phyloP scores from a whole-genome alignment of 2,797 vertebrate genomes.

The Pseudopleuronectes americanus region DNA sequence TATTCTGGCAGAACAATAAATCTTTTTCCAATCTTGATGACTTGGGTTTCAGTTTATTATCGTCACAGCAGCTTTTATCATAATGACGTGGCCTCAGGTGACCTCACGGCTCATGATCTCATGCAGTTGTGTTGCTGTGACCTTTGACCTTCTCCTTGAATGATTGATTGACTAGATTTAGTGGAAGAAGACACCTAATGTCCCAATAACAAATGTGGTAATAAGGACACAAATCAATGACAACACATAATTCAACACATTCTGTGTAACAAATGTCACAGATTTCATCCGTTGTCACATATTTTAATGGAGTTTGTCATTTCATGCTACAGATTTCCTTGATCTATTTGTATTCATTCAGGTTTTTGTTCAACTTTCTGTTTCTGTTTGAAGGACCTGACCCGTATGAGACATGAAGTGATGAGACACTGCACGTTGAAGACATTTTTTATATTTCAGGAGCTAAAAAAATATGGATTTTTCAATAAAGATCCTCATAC shows the following conservation, averaged over 20 bases:
- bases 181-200: neutral
- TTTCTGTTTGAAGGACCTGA: neutral
- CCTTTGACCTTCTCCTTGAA: too few species aligned
- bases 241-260: neutral
- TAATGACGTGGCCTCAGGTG: too few species aligned
- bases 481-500: neutral
- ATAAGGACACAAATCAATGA: neutral
- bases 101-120: too few species aligned
- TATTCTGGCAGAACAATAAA: neutral
- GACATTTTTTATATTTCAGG: too few species aligned
- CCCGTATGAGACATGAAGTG: too few species aligned
- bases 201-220: neutral
- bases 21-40: neutral
- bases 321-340: conserved; percentile 16
- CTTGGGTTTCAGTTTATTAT: too few species aligned
- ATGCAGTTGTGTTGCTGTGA: too few species aligned
- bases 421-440: too few species aligned
- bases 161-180: neutral
- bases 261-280: conserved; percentile 7
- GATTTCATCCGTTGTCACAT: neutral
- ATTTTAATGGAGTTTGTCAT: conserved; percentile 33
- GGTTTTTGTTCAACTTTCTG: neutral
- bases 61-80: too few species aligned
- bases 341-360: conserved; percentile 22
- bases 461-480: neutral